These are phyloP conservation scores for Pogonocichla stellata DNA, from an alignment of 2,113 vertebrate genomes.

Conservation along the genomic window DNA sequence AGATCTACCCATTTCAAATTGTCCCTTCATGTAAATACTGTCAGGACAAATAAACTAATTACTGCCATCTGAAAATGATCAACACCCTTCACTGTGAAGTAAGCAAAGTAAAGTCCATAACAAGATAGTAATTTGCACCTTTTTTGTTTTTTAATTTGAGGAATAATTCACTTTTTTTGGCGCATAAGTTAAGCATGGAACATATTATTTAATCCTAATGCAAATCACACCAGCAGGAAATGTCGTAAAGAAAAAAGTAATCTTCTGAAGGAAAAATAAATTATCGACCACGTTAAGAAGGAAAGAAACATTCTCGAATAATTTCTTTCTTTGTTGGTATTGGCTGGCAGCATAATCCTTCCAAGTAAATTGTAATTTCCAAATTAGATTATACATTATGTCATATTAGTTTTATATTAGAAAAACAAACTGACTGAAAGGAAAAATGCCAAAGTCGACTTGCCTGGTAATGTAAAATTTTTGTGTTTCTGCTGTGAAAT, in stretches of 20 bases:
- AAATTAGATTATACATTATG: conserved; percentile 81
- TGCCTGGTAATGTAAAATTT: conserved; percentile 51
- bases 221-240: conserved; percentile 76
- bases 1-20: conserved; percentile 26
- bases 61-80: conserved; percentile 64
- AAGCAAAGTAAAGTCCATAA: conserved; percentile 27
- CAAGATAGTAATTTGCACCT: conserved; percentile 69
- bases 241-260: conserved; percentile 76
- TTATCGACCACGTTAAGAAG: conserved; percentile 72
- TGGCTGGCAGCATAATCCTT: conserved; percentile 75
- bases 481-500: conserved; percentile 62
- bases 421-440: conserved; percentile 76
- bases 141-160: conserved; percentile 30
- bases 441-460: conserved; percentile 71
- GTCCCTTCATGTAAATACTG: conserved; percentile 34
- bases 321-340: conserved; percentile 77
- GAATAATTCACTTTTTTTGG: conserved; percentile 56
- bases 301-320: conserved; percentile 73
- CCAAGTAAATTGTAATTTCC: conserved; percentile 80
- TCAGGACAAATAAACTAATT: conserved; percentile 49
- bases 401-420: conserved; percentile 80
- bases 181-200: conserved; percentile 69
- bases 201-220: conserved; percentile 78
- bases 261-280: conserved; percentile 79
- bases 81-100: neutral